These are phyloP conservation scores for Champsocephalus esox DNA, from an alignment of 2,797 vertebrate species.

Conservation along the genomic window DNA sequence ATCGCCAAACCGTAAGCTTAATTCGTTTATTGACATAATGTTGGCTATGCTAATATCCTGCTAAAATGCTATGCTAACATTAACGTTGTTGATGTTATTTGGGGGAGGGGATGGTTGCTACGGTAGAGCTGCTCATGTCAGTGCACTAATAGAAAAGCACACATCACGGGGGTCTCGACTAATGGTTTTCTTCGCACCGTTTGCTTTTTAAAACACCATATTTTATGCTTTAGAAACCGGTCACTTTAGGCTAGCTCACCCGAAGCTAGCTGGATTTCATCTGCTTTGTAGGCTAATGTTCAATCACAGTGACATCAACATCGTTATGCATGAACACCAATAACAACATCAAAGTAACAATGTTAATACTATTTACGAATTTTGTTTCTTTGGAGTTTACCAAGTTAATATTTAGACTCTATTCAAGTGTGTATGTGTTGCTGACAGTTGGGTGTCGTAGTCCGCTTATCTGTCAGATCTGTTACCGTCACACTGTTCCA, in stretches of 20 bases:
- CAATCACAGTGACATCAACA: not conserved
- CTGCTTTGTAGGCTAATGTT: not conserved
- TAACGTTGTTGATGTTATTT: slow-evolving; percentile 38
- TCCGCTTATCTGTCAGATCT: too few relatives aligned
- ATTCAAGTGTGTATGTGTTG: not conserved
- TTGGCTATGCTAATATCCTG: slow-evolving; percentile 39
- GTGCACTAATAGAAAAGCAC: slow-evolving; percentile 18
- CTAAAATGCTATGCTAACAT: slow-evolving; percentile 47
- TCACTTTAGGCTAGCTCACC: not conserved
- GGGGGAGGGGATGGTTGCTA: slow-evolving; percentile 49
- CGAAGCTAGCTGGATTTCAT: not conserved
- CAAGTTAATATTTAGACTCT: not conserved
- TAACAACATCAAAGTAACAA: fast-evolving
- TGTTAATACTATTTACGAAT: not conserved
- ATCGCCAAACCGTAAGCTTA: not conserved
- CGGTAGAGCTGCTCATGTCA: slow-evolving; percentile 40
- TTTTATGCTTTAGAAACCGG: not conserved
- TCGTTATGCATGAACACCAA: not conserved
- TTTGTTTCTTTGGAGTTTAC: not conserved
- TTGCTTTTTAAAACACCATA: slow-evolving; percentile 26
- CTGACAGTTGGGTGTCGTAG: not conserved
- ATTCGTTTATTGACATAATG: slow-evolving; percentile 48
- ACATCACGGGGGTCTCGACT: slow-evolving; percentile 8
- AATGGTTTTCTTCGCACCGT: not conserved
- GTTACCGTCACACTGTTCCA: not conserved